Base-by-base conservation (phyloP, 1,140 invertebrate species). In the Trachymyrmex septentrionalis region DNA sequence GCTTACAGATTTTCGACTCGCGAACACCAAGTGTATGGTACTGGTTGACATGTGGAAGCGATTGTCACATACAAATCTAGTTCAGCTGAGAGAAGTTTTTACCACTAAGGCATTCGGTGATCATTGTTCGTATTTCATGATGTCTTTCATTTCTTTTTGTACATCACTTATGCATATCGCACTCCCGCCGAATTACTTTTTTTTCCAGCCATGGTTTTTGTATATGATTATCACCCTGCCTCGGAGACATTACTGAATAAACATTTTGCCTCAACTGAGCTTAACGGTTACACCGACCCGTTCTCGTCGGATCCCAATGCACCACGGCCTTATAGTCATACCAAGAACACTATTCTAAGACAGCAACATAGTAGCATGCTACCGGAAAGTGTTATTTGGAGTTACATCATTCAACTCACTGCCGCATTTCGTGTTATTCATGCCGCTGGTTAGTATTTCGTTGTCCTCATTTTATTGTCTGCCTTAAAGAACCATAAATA, bases 71-170 rank as follows among this genome's bases (percentile, higher is more conserved):
- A 98, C 98, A 88, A 99, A 99, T 96, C 96, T 99, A 86, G 98
- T 99, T 61, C 97, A 98, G 88, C 96, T 99, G 57, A 96, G 98
- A 93, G 98, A 99, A 95, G 98, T 98, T 77, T 99, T 99, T 95
- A 98, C 98, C 14, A 99, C 99, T 53, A 99, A 99, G 96, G 97
- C 97, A 55, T 99, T 99, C 96, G 98, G 98, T 92, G 99, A 99
- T 96, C 97, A 98, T 96, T 99, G 98, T 99, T 95, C 96, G 97
- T 97, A 87, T 64, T 50, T 59, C 53, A 76, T n/a, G 0, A 4
- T 34, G 27, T 6, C 1, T 44, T 44, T 50, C n/a, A 0, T 53
- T 16, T 85, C 21, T 63, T 30, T 30, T 78, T 9, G 10, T 4
- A 14, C 2, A 64, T 30, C 0, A 61, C 21, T 30, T 30, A 61